Evolutionary conservation across 2,888 invertebrate species (phyloP).

Genomic region (Ptycholaimellus sp.): DNA sequence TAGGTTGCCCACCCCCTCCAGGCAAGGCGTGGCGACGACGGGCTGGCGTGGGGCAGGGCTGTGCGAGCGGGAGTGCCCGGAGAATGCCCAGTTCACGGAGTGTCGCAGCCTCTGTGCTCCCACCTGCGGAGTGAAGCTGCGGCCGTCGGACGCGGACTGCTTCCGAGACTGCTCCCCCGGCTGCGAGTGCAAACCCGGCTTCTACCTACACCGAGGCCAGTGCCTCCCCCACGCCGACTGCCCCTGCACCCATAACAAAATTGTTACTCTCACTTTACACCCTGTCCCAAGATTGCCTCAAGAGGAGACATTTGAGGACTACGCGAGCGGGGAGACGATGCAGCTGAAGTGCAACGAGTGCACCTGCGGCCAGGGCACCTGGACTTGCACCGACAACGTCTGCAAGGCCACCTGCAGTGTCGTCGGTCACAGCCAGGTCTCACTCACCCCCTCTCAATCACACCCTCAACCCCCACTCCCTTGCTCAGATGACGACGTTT

Average conservation of each 20-base stretch:
- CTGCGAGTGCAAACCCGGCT: conserved; percentile 5
- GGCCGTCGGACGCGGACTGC: conserved; percentile 35
- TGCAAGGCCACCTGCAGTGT: conserved; percentile 64
- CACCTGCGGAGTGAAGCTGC: conserved; percentile 14
- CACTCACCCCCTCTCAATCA: too few relatives aligned
- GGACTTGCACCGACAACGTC: conserved; percentile 49
- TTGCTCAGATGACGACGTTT: too few relatives aligned
- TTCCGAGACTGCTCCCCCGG: conserved; percentile 40
- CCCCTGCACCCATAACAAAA: conserved; percentile 68
- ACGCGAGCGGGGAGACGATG: neutral
- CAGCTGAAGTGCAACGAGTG: conserved; percentile 14
- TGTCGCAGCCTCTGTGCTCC: conserved; percentile 3
- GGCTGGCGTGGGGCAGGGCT: conserved; percentile 53
- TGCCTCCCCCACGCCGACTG: conserved; percentile 49
- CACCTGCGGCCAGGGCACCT: conserved; percentile 47
- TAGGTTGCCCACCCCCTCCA: too few relatives aligned
- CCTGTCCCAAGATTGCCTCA: too few relatives aligned
- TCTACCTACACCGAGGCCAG: conserved; percentile 11
- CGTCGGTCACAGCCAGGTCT: conserved; percentile 67
- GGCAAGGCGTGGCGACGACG: neutral
- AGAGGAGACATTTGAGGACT: too few relatives aligned
- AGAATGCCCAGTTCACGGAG: conserved; percentile 3
- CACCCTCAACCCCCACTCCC: too few relatives aligned
- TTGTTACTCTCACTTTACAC: conserved; percentile 47
- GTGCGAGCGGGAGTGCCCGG: conserved; percentile 33